These are phyloP conservation scores for Gymnocypris eckloni DNA, from an alignment of 2,797 vertebrate genomes.

Conservation along the genomic window DNA sequence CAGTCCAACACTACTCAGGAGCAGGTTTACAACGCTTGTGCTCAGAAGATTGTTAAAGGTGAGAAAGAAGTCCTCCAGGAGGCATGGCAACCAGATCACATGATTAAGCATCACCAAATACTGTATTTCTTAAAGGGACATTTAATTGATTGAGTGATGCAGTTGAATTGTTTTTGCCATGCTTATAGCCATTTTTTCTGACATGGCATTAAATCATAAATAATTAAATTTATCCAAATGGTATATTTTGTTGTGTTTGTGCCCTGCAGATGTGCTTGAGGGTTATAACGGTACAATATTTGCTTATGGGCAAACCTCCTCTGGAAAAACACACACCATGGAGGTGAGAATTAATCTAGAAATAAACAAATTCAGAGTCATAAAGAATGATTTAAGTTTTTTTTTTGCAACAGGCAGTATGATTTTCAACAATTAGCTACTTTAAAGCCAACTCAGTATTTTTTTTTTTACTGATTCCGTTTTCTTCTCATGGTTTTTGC, in stretches of 20 bases:
- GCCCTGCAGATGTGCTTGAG: constrained; percentile 89
- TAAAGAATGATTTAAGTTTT: background rate
- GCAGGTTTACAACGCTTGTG: constrained; percentile 95
- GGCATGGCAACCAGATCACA: background rate
- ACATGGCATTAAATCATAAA: background rate
- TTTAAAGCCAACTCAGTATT: background rate
- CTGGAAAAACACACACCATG: constrained; percentile 99
- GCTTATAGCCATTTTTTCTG: background rate
- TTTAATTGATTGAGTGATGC: background rate
- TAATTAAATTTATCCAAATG: background rate
- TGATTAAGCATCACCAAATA: background rate
- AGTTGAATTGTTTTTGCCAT: background rate
- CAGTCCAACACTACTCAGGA: constrained; percentile 92
- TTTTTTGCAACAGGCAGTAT: background rate
- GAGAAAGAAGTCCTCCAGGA: constrained; percentile 54
- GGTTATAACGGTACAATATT: constrained; percentile 99
- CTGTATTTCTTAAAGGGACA: background rate
- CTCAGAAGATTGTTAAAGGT: constrained; percentile 98
- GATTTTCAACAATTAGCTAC: background rate
- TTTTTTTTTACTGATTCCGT: background rate
- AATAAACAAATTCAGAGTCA: background rate
- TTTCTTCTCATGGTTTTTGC: background rate
- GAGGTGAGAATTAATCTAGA: constrained; percentile 81
- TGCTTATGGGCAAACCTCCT: constrained; percentile 97
- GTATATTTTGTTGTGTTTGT: background rate